A percentile compares a stretch with the other conserved stretches of the same genome.
Conservation (phyloP, 2,888 invertebrate genomes). For the Pyrrhia umbra region DNA sequence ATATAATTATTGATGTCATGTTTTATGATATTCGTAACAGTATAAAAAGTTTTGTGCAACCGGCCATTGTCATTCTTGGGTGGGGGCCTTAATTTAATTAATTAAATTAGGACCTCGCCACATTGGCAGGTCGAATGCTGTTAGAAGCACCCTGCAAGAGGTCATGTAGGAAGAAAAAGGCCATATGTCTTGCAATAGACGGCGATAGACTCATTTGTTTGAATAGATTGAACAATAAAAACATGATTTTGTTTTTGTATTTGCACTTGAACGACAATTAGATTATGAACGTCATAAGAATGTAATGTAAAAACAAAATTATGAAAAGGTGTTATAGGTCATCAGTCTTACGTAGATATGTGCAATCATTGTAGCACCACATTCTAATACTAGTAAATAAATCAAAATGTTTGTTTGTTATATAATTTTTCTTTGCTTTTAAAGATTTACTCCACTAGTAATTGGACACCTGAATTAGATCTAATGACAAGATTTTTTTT, state of each 20-base stretch:
- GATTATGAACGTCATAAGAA: neutral
- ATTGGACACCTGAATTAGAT: too few relatives aligned
- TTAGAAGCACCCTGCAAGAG: too few relatives aligned
- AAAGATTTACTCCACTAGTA: too few relatives aligned
- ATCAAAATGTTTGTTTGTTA: neutral
- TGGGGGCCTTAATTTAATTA: too few relatives aligned
- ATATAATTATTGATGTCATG: too few relatives aligned
- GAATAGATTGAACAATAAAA: slow-evolving; percentile 1
- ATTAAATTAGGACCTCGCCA: too few relatives aligned
- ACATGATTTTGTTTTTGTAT: neutral
- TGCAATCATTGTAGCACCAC: slow-evolving; percentile 3
- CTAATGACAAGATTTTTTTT: too few relatives aligned
- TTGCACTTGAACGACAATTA: neutral
- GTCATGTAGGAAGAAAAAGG: neutral
- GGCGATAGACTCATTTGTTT: neutral
- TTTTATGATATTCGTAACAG: too few relatives aligned
- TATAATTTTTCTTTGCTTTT: too few relatives aligned
- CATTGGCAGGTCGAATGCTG: too few relatives aligned
- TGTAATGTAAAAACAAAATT: slow-evolving; percentile 4
- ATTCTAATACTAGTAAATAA: neutral
- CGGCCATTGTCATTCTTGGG: too few relatives aligned
- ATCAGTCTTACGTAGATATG: slow-evolving; percentile 6
- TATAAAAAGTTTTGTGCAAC: too few relatives aligned
- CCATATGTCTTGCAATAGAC: neutral
- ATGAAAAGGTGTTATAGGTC: slow-evolving; percentile 27